Conservation (phyloP, 2,888 invertebrate genomes). For the Drosophila quasianomalipes region DNA sequence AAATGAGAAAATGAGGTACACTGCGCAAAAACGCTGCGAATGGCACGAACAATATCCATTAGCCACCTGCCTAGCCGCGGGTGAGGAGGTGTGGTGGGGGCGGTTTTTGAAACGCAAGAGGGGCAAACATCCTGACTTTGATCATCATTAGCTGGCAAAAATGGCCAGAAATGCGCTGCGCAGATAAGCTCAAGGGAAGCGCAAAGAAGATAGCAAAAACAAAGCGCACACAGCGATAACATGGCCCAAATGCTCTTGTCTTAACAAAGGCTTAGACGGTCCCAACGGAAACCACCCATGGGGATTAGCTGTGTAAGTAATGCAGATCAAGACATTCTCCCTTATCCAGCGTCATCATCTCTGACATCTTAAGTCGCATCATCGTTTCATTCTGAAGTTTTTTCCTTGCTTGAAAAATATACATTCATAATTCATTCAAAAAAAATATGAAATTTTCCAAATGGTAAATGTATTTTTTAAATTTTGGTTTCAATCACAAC, state of each 20-base stretch:
- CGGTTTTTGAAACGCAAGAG: not conserved
- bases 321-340: conserved; percentile 58
- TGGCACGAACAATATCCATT: not conserved
- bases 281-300: conserved; percentile 24
- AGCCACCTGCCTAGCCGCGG: conserved; percentile 30
- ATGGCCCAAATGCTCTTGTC: conserved; percentile 14
- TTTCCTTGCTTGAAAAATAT: not conserved
- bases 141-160: conserved; percentile 73
- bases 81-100: not conserved
- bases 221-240: conserved; percentile 24
- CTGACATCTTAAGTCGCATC: conserved; percentile 42
- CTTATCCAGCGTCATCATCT: conserved; percentile 3
- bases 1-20: conserved; percentile 32
- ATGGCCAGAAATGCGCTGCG: conserved; percentile 52
- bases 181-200: conserved; percentile 55
- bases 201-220: conserved; percentile 11
- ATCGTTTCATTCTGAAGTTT: conserved; percentile 20
- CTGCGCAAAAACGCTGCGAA: conserved; percentile 3
- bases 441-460: not conserved
- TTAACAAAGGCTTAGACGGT: conserved; percentile 53
- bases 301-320: conserved; percentile 57
- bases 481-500: not conserved
- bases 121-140: conserved; percentile 56
- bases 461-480: not conserved
- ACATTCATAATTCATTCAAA: not conserved